Conservation (phyloP, 1,140 invertebrate genomes). For the Chionoecetes opilio region DNA sequence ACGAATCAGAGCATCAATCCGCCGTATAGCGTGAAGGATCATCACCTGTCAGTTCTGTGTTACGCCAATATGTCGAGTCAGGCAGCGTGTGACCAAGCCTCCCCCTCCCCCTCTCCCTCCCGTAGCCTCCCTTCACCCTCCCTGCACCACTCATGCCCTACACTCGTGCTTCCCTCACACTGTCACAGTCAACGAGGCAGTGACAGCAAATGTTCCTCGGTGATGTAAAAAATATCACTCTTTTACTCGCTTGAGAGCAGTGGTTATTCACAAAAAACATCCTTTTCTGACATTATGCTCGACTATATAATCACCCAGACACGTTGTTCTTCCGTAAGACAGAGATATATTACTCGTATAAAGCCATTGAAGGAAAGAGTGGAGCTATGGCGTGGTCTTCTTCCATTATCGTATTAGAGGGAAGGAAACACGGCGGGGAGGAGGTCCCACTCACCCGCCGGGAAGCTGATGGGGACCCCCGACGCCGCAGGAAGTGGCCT, state of each 20-base stretch:
- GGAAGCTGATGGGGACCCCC: slow-evolving; percentile 20
- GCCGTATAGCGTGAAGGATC: neutral
- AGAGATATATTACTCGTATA: no score
- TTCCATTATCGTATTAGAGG: slow-evolving; percentile 62
- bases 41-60: neutral
- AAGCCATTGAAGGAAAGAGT: no score
- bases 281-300: no score
- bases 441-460: neutral
- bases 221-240: no score
- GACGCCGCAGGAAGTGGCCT: neutral
- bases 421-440: slow-evolving; percentile 51
- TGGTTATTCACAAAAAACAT: no score
- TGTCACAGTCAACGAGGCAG: neutral
- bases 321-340: no score
- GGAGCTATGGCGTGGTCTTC: no score
- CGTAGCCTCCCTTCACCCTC: neutral
- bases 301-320: no score
- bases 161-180: neutral
- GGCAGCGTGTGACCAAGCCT: neutral
- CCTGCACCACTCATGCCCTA: neutral
- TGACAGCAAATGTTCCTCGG: no score
- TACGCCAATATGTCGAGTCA: slow-evolving; percentile 15
- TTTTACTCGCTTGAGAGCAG: no score
- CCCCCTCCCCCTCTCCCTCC: neutral
- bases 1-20: neutral